Conservation (phyloP, 2,888 invertebrate genomes). For the Sussaba pulchella region DNA sequence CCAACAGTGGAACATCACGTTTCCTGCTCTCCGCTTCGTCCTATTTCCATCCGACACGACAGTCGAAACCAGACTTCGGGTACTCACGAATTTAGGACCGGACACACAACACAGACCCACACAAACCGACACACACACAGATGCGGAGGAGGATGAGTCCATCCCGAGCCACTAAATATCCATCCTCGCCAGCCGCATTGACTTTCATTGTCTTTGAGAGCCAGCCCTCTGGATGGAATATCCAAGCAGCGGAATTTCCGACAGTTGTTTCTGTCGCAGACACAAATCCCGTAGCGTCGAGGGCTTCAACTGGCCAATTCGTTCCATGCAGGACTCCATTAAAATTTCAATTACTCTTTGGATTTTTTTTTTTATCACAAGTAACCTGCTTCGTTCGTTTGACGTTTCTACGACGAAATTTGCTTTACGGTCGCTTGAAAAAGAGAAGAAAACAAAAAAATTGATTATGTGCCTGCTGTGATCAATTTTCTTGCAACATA, state of each 20-base stretch:
- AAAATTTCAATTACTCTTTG: conserved; percentile 9
- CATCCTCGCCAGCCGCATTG: conserved; percentile 60
- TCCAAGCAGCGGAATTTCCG: conserved; percentile 25
- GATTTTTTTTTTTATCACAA: conserved; percentile 21
- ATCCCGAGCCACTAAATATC: conserved; percentile 61
- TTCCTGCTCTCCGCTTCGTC: conserved; percentile 11
- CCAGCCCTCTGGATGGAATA: conserved; percentile 1
- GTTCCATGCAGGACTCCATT: not conserved
- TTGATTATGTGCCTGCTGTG: too few species aligned
- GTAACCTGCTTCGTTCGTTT: not conserved
- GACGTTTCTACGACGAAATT: not conserved
- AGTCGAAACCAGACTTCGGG: conserved; percentile 9
- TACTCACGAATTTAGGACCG: conserved; percentile 11
- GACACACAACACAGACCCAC: not conserved
- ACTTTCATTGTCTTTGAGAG: conserved; percentile 67
- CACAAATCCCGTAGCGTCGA: conserved; percentile 7
- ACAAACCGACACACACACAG: not conserved
- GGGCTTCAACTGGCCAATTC: not conserved
- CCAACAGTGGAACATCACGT: conserved; percentile 28
- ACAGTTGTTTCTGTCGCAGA: conserved; percentile 14
- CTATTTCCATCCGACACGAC: conserved; percentile 7
- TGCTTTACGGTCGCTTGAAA: not conserved
- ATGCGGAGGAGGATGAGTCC: conserved; percentile 29
- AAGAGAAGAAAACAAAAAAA: too few species aligned
- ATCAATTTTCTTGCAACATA: too few species aligned